Percentiles rank a stretch among this genome's conserved stretches.
Evolutionary conservation across 1,140 invertebrate genomes (phyloP).

Genomic region (Atta cephalotes): DNA sequence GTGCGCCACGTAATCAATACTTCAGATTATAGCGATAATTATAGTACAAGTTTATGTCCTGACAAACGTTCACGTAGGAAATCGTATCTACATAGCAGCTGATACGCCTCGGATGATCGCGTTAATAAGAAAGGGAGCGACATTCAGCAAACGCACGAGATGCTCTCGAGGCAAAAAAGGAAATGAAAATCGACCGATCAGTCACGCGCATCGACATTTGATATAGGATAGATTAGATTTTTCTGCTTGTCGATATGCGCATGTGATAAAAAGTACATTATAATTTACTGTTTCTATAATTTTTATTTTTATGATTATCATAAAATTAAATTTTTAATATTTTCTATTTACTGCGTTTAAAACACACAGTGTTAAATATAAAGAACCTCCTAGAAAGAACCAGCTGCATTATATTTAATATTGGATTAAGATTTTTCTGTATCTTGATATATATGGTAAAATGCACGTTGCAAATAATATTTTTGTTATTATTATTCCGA

Average conservation of each 20-base stretch:
- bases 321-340: not conserved
- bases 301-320: not conserved
- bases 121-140: constrained; percentile 51
- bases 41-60: constrained; percentile 57
- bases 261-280: not conserved
- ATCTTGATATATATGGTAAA: not conserved
- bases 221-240: not conserved
- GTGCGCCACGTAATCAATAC: constrained; percentile 45
- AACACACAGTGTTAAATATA: constrained; percentile 2
- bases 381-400: too few relatives aligned
- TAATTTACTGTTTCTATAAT: not conserved
- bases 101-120: constrained; percentile 37
- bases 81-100: constrained; percentile 42
- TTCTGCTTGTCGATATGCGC: not conserved
- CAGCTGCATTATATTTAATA: not conserved
- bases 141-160: constrained; percentile 5
- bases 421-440: not conserved
- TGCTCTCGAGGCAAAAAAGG: not conserved
- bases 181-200: constrained; percentile 37
- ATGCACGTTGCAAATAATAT: not conserved
- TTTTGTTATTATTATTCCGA: not conserved
- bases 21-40: constrained; percentile 53
- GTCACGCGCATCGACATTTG: constrained; percentile 17
- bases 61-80: constrained; percentile 53
- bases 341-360: not conserved